These are phyloP conservation scores for Eueides isabella DNA, from an alignment of 1,140 invertebrate species.

Conservation along the genomic window DNA sequence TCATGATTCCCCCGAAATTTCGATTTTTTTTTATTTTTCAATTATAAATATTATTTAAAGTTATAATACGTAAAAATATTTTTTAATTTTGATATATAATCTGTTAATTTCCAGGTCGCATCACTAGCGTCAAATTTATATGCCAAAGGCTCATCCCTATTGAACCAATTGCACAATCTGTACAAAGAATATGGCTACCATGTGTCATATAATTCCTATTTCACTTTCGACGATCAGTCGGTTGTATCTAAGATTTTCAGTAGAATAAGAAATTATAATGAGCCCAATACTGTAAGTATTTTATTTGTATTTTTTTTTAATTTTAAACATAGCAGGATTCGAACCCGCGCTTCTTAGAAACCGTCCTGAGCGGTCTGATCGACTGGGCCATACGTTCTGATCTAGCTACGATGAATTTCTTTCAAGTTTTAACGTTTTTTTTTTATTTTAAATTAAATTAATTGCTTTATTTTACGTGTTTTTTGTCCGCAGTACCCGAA, in stretches of 20 bases:
- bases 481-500: no score
- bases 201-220: slow-evolving; percentile 93
- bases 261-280: slow-evolving; percentile 89
- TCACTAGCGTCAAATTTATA: slow-evolving; percentile 91
- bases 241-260: slow-evolving; percentile 91
- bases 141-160: slow-evolving; percentile 85
- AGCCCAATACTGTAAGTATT: slow-evolving; percentile 84
- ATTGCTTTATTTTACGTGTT: no score
- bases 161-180: slow-evolving; percentile 90
- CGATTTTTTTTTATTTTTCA: no score
- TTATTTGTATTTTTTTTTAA: not conserved
- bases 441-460: no score
- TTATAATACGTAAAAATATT: no score
- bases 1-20: no score
- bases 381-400: no score
- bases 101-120: slow-evolving; percentile 78
- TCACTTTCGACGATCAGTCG: slow-evolving; percentile 90
- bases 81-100: not conserved
- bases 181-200: slow-evolving; percentile 95
- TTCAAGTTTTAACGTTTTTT: no score
- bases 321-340: not conserved
- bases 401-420: no score
- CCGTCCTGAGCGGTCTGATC: no score
- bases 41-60: no score
- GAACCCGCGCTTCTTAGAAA: no score